A percentile compares a stretch with the other conserved stretches of the same genome.
Conservation (phyloP, 1,140 invertebrate species). For the Pseudoatta argentina region DNA sequence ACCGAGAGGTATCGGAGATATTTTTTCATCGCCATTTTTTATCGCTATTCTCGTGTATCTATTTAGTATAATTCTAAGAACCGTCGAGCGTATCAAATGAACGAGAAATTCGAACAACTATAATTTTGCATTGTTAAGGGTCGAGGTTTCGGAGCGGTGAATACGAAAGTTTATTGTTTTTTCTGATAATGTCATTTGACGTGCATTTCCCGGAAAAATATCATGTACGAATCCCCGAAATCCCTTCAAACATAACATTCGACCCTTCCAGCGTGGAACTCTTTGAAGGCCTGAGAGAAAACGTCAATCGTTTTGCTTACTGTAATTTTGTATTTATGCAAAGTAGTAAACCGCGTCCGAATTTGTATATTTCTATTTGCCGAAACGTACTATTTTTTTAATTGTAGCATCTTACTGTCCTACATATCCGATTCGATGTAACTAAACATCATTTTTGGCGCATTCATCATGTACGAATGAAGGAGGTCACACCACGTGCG, state of each 20-base stretch:
- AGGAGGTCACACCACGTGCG: conserved; percentile 24
- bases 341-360: background rate
- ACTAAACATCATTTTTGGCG: conserved; percentile 18
- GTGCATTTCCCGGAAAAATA: conserved; percentile 13
- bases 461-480: conserved; percentile 33
- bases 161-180: conserved; percentile 17
- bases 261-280: conserved; percentile 39
- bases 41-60: background rate
- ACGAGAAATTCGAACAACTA: background rate
- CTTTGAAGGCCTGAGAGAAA: conserved; percentile 24
- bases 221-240: conserved; percentile 2
- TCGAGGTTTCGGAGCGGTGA: conserved; percentile 68
- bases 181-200: background rate
- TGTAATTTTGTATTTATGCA: conserved; percentile 37
- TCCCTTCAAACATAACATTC: conserved; percentile 14
- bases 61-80: background rate
- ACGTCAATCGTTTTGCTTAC: conserved; percentile 14
- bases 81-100: conserved; percentile 1
- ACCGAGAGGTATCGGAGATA: conserved; percentile 2
- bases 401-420: background rate
- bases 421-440: conserved; percentile 27
- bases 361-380: conserved; percentile 32
- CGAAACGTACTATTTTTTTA: conserved; percentile 42
- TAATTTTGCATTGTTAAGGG: conserved; percentile 50
- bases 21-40: conserved; percentile 32